Evolutionary conservation across 2,888 invertebrate species (phyloP).

Genomic region (Bembecia ichneumoniformis): DNA sequence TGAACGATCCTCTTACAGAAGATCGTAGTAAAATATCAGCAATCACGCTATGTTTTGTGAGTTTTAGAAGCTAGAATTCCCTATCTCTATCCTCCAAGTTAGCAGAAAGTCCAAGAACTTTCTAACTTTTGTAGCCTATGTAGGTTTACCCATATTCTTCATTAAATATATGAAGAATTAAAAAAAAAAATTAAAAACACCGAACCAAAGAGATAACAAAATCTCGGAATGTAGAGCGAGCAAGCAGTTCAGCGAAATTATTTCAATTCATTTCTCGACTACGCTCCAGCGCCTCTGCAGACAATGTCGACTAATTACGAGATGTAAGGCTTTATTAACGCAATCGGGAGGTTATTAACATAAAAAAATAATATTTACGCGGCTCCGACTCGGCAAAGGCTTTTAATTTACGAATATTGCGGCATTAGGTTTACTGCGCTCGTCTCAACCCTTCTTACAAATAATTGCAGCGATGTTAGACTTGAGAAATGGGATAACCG

Average conservation of each 20-base stretch:
- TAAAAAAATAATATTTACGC: slow-evolving; percentile 72
- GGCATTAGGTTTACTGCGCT: slow-evolving; percentile 54
- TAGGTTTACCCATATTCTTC: no score
- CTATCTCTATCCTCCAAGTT: no score
- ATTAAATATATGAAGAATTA: no score
- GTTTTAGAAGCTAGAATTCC: no score
- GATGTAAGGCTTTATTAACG: slow-evolving; percentile 71
- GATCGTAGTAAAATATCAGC: no score
- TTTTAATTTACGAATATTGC: slow-evolving; percentile 70
- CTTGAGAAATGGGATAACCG: slow-evolving; percentile 57
- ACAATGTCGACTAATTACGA: slow-evolving; percentile 64
- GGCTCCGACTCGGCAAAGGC: slow-evolving; percentile 40
- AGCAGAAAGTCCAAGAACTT: no score
- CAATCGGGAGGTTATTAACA: slow-evolving; percentile 68
- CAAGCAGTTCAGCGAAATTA: slow-evolving; percentile 35
- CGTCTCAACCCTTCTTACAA: slow-evolving; percentile 64
- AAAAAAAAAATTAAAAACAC: no score
- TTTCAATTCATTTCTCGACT: slow-evolving; percentile 44
- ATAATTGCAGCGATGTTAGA: slow-evolving; percentile 63
- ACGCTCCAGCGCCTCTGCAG: slow-evolving; percentile 46
- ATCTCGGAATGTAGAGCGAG: slow-evolving; percentile 10
- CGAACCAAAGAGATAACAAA: slow-evolving; percentile 1
- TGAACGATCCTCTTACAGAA: no score
- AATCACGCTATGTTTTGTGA: no score
- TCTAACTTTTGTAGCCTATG: no score